Evolutionary conservation across 2,797 vertebrate species (phyloP).

Genomic region (Zenarchopterus dispar): DNA sequence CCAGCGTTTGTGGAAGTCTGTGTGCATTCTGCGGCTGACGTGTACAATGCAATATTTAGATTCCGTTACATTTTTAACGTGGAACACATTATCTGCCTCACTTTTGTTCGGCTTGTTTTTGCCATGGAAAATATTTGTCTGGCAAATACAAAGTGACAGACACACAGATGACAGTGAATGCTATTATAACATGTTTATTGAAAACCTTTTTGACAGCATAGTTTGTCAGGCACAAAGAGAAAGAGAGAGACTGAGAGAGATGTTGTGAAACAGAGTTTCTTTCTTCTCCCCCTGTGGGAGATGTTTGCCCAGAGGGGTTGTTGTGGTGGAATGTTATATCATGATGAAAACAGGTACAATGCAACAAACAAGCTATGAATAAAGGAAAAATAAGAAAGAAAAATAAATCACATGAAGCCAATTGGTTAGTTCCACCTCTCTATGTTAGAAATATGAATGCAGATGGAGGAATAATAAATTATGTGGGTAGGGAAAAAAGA

Average conservation of each 20-base stretch:
- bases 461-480: slow-evolving; percentile 85
- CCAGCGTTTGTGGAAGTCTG: background rate
- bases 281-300: slow-evolving; percentile 47
- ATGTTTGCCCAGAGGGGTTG: slow-evolving; percentile 53
- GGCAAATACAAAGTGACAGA: slow-evolving; percentile 38
- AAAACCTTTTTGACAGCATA: slow-evolving; percentile 83
- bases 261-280: slow-evolving; percentile 57
- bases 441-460: slow-evolving; percentile 80
- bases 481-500: slow-evolving; percentile 68
- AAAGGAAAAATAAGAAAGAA: slow-evolving; percentile 61
- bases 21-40: slow-evolving; percentile 19
- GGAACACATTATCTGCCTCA: slow-evolving; percentile 28
- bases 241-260: slow-evolving; percentile 66
- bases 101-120: slow-evolving; percentile 11
- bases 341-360: slow-evolving; percentile 71
- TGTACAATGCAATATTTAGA: slow-evolving; percentile 25
- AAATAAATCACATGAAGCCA: slow-evolving; percentile 80
- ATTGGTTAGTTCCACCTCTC: slow-evolving; percentile 86
- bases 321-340: slow-evolving; percentile 83
- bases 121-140: slow-evolving; percentile 31
- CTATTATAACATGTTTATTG: slow-evolving; percentile 87
- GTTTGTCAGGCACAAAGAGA: slow-evolving; percentile 82
- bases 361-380: slow-evolving; percentile 81
- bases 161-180: slow-evolving; percentile 43
- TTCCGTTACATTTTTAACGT: background rate